Conservation (phyloP, 1,140 invertebrate species). For the Plutomurus gul region DNA sequence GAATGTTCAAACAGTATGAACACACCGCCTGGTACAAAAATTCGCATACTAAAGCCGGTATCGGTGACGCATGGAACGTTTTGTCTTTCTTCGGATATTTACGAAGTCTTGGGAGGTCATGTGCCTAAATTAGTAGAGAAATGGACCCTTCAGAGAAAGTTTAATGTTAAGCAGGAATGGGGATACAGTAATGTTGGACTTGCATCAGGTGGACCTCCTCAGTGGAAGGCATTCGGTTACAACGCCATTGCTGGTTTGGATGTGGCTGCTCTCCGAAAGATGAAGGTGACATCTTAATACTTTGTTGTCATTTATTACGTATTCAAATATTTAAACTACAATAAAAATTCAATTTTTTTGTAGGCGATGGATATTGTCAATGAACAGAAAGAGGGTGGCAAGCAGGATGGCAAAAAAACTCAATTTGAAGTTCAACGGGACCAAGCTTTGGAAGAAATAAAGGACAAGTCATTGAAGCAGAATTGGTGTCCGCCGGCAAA, state of each 20-base stretch:
- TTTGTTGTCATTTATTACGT: neutral
- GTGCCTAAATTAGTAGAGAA: constrained; percentile 35
- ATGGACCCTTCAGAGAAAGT: constrained; percentile 38
- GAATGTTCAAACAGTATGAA: constrained; percentile 2
- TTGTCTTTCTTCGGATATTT: constrained; percentile 18
- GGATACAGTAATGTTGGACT: neutral
- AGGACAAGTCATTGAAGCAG: neutral
- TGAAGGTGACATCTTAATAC: constrained; percentile 21
- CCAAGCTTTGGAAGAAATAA: neutral
- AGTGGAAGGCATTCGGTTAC: constrained; percentile 42
- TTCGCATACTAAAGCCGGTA: neutral
- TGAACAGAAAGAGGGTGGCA: constrained; percentile 21
- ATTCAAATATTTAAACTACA: no score
- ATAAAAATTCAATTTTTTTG: neutral
- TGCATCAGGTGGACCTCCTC: constrained; percentile 29
- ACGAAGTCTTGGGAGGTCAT: constrained; percentile 38
- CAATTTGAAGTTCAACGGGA: constrained; percentile 45
- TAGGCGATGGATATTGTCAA: constrained; percentile 45
- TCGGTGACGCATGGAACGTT: neutral
- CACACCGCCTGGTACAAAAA: constrained; percentile 38
- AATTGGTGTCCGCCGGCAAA: neutral
- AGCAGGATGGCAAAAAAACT: constrained; percentile 15
- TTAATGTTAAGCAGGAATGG: constrained; percentile 35
- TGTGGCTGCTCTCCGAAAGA: constrained; percentile 30
- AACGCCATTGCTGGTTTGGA: neutral